A percentile compares a stretch with the other conserved stretches of the same genome.
phyloP scores from a whole-genome alignment of 2,888 invertebrate genomes.

The Mythimna loreyi region DNA sequence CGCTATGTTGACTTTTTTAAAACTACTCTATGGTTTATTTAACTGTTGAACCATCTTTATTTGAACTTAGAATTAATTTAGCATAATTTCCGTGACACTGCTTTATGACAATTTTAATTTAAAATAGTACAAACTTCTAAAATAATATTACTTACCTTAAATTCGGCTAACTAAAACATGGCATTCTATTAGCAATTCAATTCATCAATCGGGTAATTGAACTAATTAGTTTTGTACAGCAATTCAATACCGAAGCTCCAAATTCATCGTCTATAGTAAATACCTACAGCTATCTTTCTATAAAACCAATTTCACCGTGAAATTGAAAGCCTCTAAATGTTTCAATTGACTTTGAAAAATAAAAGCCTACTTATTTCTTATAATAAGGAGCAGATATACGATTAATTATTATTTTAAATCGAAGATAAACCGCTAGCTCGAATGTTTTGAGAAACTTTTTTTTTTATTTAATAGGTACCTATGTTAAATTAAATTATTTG shows the following conservation, averaged over 20 bases:
- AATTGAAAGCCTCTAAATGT: conserved; percentile 44
- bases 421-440: too few relatives aligned
- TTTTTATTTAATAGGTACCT: too few relatives aligned
- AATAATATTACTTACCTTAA: neutral
- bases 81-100: neutral
- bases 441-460: too few relatives aligned
- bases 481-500: too few relatives aligned
- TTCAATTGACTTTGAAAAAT: conserved; percentile 28
- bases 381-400: conserved; percentile 1
- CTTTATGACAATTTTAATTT: neutral
- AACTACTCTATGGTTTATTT: too few relatives aligned
- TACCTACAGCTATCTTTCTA: conserved; percentile 54
- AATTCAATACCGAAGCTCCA: conserved; percentile 40
- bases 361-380: conserved; percentile 13
- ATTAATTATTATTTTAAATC: too few relatives aligned
- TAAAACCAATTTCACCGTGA: conserved; percentile 57
- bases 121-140: neutral
- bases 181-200: conserved; percentile 6
- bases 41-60: neutral
- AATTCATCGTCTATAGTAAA: conserved; percentile 55
- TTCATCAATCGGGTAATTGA: conserved; percentile 41
- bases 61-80: neutral
- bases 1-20: neutral
- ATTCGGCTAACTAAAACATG: neutral
- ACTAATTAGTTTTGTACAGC: conserved; percentile 45